These are phyloP conservation scores for Mystacides longicornis DNA, from an alignment of 2,888 invertebrate species.

Conservation along the genomic window DNA sequence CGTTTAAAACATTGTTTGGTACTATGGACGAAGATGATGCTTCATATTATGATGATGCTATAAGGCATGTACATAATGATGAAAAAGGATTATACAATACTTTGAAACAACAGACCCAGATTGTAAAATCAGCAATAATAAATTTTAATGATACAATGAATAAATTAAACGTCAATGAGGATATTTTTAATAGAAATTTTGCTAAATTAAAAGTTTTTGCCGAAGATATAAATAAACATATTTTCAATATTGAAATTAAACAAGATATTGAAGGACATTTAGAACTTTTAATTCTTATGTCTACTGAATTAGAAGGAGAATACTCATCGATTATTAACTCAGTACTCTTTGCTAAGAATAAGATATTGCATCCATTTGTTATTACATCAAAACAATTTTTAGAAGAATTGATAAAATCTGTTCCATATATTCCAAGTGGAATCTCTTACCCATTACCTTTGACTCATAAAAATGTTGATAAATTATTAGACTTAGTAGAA, in stretches of 20 bases:
- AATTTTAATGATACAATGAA: constrained; percentile 6
- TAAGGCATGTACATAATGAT: background rate
- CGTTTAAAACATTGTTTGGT: constrained; percentile 5
- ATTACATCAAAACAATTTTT: constrained; percentile 4
- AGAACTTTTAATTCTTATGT: background rate
- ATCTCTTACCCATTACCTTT: constrained; percentile 1
- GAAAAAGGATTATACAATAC: constrained; percentile 6
- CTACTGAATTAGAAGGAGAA: constrained; percentile 4
- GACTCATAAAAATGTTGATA: background rate
- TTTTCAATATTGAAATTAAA: constrained; percentile 5
- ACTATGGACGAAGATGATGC: constrained; percentile 4
- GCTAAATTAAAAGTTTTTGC: constrained; percentile 2
- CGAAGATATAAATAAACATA: constrained; percentile 3
- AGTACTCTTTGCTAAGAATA: background rate
- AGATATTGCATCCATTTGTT: constrained; percentile 7
- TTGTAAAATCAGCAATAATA: constrained; percentile 1
- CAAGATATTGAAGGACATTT: constrained; percentile 5
- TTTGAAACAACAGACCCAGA: constrained; percentile 2
- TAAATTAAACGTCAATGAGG: background rate
- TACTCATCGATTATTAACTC: background rate
- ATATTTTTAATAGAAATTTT: constrained; percentile 8
- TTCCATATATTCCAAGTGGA: constrained; percentile 6
- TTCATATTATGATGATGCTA: background rate
- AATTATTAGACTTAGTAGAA: constrained; percentile 1
- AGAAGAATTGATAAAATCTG: background rate